These are phyloP conservation scores for Brassicogethes aeneus DNA, from an alignment of 2,888 invertebrate species.

Conservation along the genomic window DNA sequence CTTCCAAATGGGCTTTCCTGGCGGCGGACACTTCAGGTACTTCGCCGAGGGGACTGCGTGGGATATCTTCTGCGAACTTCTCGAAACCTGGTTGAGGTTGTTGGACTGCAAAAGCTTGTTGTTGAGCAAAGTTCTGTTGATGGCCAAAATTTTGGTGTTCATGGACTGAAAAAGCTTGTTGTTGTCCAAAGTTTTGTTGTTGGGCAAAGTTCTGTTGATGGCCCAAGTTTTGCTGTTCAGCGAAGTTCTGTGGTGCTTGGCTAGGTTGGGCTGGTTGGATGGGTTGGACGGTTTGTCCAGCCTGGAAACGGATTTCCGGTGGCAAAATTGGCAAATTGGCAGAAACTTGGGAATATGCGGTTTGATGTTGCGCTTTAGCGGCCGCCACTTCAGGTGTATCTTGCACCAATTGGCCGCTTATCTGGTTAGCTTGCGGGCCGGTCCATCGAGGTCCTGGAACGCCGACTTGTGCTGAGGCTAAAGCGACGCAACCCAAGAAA, in stretches of 20 bases:
- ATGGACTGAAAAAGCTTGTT: constrained; percentile 1
- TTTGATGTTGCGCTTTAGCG: constrained; percentile 18
- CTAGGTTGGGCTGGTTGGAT: constrained; percentile 4
- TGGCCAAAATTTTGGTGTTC: not conserved
- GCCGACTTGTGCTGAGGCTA: constrained; percentile 8
- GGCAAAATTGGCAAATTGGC: constrained; percentile 17
- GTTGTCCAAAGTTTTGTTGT: not conserved
- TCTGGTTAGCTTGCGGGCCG: constrained; percentile 20
- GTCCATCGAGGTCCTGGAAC: constrained; percentile 15
- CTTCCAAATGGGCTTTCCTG: constrained; percentile 21
- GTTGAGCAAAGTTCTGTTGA: constrained; percentile 1
- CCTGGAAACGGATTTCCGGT: constrained; percentile 12
- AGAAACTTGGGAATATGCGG: constrained; percentile 15
- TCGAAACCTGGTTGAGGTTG: constrained; percentile 3
- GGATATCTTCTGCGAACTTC: constrained; percentile 20
- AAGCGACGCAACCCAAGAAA: constrained; percentile 8
- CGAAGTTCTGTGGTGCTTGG: constrained; percentile 3
- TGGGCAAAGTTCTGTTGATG: constrained; percentile 1
- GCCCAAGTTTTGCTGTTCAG: not conserved
- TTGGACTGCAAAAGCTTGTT: not conserved
- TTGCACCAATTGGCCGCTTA: constrained; percentile 17
- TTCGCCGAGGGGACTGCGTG: constrained; percentile 22
- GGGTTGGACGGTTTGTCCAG: not conserved
- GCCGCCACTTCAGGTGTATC: constrained; percentile 26
- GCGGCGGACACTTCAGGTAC: constrained; percentile 27